Evolutionary conservation across 2,888 invertebrate genomes (phyloP).

Genomic region (Alsophila aescularia): DNA sequence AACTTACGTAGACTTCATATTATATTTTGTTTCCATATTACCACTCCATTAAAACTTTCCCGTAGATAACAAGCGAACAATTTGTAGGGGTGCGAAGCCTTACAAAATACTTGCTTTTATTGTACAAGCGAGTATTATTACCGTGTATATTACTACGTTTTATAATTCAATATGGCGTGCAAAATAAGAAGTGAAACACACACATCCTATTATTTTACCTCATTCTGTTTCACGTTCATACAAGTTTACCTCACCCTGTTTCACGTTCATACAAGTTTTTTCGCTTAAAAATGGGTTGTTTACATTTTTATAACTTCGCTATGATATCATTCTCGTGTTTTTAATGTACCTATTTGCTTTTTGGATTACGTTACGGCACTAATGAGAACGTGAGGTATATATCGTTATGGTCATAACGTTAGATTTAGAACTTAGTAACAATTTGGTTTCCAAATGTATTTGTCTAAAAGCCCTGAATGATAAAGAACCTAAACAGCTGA

Average conservation of each 20-base stretch:
- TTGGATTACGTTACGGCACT: background rate
- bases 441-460: too few relatives aligned
- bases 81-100: background rate
- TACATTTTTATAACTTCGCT: conserved; percentile 14
- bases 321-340: conserved; percentile 25
- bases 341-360: conserved; percentile 1
- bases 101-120: conserved; percentile 8
- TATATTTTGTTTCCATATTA: background rate
- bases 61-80: background rate
- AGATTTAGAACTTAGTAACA: too few relatives aligned
- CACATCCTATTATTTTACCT: conserved; percentile 19
- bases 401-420: background rate
- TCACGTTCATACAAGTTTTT: conserved; percentile 7
- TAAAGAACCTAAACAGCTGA: too few relatives aligned
- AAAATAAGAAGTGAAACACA: conserved; percentile 5
- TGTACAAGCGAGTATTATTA: background rate
- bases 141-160: too few relatives aligned
- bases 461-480: too few relatives aligned
- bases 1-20: background rate
- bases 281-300: conserved; percentile 9
- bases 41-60: background rate
- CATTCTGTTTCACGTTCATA: conserved; percentile 8
- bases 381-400: conserved; percentile 2
- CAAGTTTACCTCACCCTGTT: conserved; percentile 9
- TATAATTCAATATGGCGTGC: conserved; percentile 11